These are phyloP conservation scores for Prosopocoilus inquinatus DNA, from an alignment of 2,888 invertebrate species.

Conservation along the genomic window DNA sequence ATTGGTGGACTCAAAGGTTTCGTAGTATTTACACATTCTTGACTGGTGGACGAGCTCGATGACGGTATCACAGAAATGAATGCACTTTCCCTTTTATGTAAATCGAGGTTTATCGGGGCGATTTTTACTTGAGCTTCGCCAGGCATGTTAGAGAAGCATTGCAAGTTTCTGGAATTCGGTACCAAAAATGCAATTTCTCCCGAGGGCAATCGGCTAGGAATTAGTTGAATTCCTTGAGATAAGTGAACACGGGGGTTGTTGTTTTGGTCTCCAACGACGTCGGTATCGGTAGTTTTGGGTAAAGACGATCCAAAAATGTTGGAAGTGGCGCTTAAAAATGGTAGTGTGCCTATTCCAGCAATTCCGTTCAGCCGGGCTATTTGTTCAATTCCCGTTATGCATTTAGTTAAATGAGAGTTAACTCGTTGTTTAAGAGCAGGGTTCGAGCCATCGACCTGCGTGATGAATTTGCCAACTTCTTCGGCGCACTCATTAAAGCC, in stretches of 20 bases:
- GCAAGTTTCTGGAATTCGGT: conserved; percentile 57
- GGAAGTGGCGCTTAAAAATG: conserved; percentile 32
- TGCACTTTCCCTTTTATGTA: conserved; percentile 48
- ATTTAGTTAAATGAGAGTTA: conserved; percentile 73
- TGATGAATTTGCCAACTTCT: conserved; percentile 76
- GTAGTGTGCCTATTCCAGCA: conserved; percentile 36
- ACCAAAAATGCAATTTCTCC: conserved; percentile 67
- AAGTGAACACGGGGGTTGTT: conserved; percentile 58
- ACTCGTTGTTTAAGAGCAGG: conserved; percentile 70
- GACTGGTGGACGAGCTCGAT: conserved; percentile 15
- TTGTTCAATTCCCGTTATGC: conserved; percentile 61
- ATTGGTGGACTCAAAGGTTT: conserved; percentile 61
- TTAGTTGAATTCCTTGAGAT: conserved; percentile 62
- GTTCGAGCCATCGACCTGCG: conserved; percentile 76
- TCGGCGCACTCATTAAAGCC: conserved; percentile 88
- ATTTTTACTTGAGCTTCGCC: conserved; percentile 30
- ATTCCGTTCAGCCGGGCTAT: conserved; percentile 42
- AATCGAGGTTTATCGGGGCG: conserved; percentile 11
- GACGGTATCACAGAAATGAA: conserved; percentile 50
- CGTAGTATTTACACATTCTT: conserved; percentile 23
- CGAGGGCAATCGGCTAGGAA: conserved; percentile 63
- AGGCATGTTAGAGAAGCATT: conserved; percentile 48
- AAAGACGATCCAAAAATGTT: conserved; percentile 24
- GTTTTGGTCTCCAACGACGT: conserved; percentile 51
- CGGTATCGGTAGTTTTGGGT: conserved; percentile 34